Conservation (phyloP, 2,797 vertebrate species). For the Champsocephalus esox region DNA sequence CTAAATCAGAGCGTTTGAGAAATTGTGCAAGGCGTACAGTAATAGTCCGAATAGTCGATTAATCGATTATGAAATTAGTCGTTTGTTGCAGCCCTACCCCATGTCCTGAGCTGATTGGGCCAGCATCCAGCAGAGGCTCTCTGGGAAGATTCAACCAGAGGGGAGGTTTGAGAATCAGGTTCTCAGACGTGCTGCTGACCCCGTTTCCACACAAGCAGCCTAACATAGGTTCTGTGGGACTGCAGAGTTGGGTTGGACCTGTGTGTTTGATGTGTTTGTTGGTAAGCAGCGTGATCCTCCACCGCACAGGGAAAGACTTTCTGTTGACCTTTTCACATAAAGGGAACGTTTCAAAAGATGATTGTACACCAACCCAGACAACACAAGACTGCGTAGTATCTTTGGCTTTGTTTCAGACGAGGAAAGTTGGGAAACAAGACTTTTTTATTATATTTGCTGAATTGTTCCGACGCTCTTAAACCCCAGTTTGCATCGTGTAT, state of each 20-base stretch:
- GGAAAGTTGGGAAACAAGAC: background rate
- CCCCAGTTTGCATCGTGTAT: background rate
- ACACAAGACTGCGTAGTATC: background rate
- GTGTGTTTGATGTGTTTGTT: conserved; percentile 48
- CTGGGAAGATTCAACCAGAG: conserved; percentile 66
- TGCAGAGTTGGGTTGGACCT: conserved; percentile 45
- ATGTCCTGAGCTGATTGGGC: conserved; percentile 61
- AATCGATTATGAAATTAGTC: too few relatives aligned
- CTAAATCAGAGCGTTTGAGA: too few relatives aligned
- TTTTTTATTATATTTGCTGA: background rate
- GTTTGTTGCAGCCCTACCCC: background rate
- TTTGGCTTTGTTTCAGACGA: conserved; percentile 4
- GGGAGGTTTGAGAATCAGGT: conserved; percentile 62
- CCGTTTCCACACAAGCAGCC: conserved; percentile 72
- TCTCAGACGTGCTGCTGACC: conserved; percentile 79
- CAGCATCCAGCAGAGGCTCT: conserved; percentile 63
- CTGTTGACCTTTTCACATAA: conserved; percentile 25
- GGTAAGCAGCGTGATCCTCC: conserved; percentile 26
- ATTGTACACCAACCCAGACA: background rate
- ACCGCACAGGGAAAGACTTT: background rate
- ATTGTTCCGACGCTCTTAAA: background rate
- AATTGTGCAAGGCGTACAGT: too few relatives aligned
- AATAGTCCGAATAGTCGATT: too few relatives aligned
- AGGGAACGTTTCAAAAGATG: conserved; percentile 3
- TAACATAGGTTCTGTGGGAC: conserved; percentile 68